Evolutionary conservation across 2,888 invertebrate species (phyloP).

Genomic region (Phortica okadai): DNA sequence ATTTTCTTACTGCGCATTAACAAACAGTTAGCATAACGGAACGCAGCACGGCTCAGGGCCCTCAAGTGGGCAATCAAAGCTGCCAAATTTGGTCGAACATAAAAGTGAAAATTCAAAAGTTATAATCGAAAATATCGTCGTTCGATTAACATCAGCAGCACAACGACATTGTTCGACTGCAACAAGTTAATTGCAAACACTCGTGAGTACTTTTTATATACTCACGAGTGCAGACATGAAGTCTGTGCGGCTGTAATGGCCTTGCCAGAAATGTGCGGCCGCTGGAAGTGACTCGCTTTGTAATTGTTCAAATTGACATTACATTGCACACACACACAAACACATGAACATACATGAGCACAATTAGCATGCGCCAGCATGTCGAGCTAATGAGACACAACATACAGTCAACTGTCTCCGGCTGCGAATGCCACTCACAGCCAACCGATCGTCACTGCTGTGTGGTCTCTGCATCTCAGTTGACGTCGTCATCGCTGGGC

Average conservation of each 20-base stretch:
- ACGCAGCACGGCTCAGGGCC: not conserved
- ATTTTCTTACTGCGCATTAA: not conserved
- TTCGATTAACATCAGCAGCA: not conserved
- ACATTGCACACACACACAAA: not conserved
- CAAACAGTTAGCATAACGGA: too few species aligned
- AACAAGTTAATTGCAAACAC: not conserved
- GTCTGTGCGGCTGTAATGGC: not conserved
- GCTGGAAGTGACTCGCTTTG: not conserved
- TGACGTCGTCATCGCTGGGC: not conserved
- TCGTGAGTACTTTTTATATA: not conserved
- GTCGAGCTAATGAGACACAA: conserved; percentile 31
- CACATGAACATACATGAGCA: conserved; percentile 33
- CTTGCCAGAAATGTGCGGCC: conserved; percentile 6
- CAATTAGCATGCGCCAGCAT: conserved; percentile 36
- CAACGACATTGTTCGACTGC: not conserved
- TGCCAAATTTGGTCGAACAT: not conserved
- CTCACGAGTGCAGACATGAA: not conserved
- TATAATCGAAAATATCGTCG: not conserved
- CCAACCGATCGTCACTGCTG: not conserved
- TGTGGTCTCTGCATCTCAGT: conserved; percentile 17
- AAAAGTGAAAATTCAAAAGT: conserved; percentile 15
- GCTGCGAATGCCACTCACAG: not conserved
- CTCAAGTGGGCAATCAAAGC: not conserved
- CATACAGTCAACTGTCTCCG: conserved; percentile 15
- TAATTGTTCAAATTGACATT: conserved; percentile 10